Evolutionary conservation across 30 jellyfish, hydroid and myxozoan genomes (phyloP), one percentile per base, ranked within the genome.

Genomic region (Chrysaora quinquecirrha): DNA sequence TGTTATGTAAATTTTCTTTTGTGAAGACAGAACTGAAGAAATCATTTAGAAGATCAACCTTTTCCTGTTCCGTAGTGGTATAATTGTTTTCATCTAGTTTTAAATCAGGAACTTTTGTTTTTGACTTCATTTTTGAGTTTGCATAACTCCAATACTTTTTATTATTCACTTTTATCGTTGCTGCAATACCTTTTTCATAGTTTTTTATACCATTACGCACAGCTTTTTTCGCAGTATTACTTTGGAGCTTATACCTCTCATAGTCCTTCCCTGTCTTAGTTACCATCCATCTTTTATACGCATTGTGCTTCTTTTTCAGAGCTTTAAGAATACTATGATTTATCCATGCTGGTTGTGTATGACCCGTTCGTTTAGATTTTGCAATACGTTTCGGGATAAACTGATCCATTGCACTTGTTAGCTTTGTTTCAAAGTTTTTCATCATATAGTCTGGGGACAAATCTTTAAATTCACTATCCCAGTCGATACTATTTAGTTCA

Each of bases 131-230:
- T 65, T 65, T 65, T 25, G 78, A 65, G 27, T 65, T 65, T 2
- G 78, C 78, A 65, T 30, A 65, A 9, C 48, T 12, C 78, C 78
- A 65, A 22, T 65, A 65, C 20, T 25, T n/a, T 65, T 65, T 65
- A 25, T 24, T 65, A n/a, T 25, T 65, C 12, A 30, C 1, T 24
- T 65, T 65, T 1, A 65, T 65, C 0, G 2, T 3, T 25, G 1
- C 6, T 3, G 78, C 54, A 3, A 25, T 65, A 3, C 12, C 30
- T 65, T n/a, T n/a, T 65, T 65, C 78, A 65, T 6, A 6, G 25
- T 65, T n/a, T 22, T 2, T 25, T 20, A 65, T 24, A 0, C 22
- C n/a, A n/a, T 65, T 65, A 1, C 78, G n/a, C 20, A 65, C 12
- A 2, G 58, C 30, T 22, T 48, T 38, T 65, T 65, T 65, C 30